Conservation (phyloP, 2,113 vertebrate species). For the Pan troglodytes region NHGRI_mPanTro3-v2.1_pri NC_072411.2:124462501-124463000, state of each 20-base stretch:
- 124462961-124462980: conserved; percentile 31
- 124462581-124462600: background rate
- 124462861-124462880: conserved; percentile 70
- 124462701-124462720: background rate
- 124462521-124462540: background rate
- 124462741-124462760: background rate
- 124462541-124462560: background rate
- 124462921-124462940: conserved; percentile 65
- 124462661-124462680: background rate
- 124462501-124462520: background rate
- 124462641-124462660: background rate
- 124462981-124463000: conserved; percentile 57
- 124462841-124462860: conserved; percentile 22
- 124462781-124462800: background rate
- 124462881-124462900: conserved; percentile 58
- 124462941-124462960: conserved; percentile 20
- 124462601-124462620: background rate
- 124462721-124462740: background rate
- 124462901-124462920: conserved; percentile 73
- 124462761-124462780: background rate
- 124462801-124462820: background rate
- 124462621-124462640: background rate
- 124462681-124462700: background rate
- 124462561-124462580: background rate
- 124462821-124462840: conserved; percentile 22